A percentile compares a stretch with the other conserved stretches of the same genome.
Evolutionary conservation across 2,888 invertebrate genomes (phyloP).

Genomic region (Scelioninae gen. 2): DNA sequence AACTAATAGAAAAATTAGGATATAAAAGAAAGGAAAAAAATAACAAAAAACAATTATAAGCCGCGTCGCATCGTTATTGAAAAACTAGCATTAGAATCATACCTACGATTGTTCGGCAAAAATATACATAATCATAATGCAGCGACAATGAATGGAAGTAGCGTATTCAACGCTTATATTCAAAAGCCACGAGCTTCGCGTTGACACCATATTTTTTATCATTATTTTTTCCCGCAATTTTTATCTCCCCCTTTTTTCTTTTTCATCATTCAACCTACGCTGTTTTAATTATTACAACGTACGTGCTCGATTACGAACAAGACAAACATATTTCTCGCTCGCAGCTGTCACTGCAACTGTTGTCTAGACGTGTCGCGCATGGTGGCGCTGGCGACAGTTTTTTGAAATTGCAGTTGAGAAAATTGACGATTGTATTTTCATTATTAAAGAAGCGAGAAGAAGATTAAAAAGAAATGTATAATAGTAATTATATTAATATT

Average conservation of each 20-base stretch:
- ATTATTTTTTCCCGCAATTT: slow-evolving; percentile 30
- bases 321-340: slow-evolving; percentile 47
- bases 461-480: too few relatives aligned
- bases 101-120: slow-evolving; percentile 46
- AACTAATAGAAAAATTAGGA: background rate
- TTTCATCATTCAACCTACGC: slow-evolving; percentile 37
- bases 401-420: slow-evolving; percentile 1
- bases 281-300: slow-evolving; percentile 56
- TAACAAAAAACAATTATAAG: slow-evolving; percentile 29
- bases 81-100: slow-evolving; percentile 48
- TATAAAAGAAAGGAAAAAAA: slow-evolving; percentile 6
- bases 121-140: slow-evolving; percentile 56
- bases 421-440: background rate
- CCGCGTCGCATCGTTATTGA: slow-evolving; percentile 40
- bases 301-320: slow-evolving; percentile 45
- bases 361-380: slow-evolving; percentile 23
- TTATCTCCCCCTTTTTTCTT: slow-evolving; percentile 21
- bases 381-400: slow-evolving; percentile 4
- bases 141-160: slow-evolving; percentile 44
- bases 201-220: slow-evolving; percentile 50
- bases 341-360: slow-evolving; percentile 46
- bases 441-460: too few relatives aligned
- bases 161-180: slow-evolving; percentile 38
- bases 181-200: slow-evolving; percentile 40
- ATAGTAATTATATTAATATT: too few relatives aligned